A percentile compares a stretch with the other conserved stretches of the same genome.
Evolutionary conservation across 2,888 invertebrate species (phyloP).

Genomic region (Alviniconcha strummeri): DNA sequence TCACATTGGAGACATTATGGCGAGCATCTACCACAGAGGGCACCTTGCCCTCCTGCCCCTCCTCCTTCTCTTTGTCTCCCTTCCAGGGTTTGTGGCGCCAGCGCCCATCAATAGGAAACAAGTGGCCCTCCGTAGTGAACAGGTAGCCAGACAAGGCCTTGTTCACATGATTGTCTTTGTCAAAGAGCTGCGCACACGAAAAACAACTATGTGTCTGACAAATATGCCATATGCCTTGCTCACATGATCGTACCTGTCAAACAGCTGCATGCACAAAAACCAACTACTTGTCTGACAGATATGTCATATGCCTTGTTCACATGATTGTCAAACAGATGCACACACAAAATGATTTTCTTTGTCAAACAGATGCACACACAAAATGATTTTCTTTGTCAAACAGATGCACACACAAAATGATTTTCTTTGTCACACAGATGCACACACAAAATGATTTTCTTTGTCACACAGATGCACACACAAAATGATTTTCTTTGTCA

Average conservation of each 20-base stretch:
- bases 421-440: background rate
- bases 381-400: too few species aligned
- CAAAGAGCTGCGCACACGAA: conserved; percentile 76
- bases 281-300: background rate
- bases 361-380: background rate
- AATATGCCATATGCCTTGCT: background rate
- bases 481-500: too few species aligned
- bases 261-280: background rate
- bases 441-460: too few species aligned
- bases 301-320: background rate
- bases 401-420: background rate
- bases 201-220: background rate
- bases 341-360: background rate
- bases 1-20: conserved; percentile 57
- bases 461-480: background rate
- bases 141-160: conserved; percentile 75
- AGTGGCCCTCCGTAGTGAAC: conserved; percentile 80
- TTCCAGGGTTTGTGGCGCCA: conserved; percentile 58
- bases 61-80: conserved; percentile 29
- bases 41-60: conserved; percentile 3
- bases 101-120: conserved; percentile 75
- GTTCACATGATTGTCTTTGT: conserved; percentile 79
- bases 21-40: conserved; percentile 53
- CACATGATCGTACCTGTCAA: background rate
- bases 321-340: background rate